Base-by-base conservation (phyloP, 2,797 vertebrate genomes). In the Aotus griseimembra region DNA sequence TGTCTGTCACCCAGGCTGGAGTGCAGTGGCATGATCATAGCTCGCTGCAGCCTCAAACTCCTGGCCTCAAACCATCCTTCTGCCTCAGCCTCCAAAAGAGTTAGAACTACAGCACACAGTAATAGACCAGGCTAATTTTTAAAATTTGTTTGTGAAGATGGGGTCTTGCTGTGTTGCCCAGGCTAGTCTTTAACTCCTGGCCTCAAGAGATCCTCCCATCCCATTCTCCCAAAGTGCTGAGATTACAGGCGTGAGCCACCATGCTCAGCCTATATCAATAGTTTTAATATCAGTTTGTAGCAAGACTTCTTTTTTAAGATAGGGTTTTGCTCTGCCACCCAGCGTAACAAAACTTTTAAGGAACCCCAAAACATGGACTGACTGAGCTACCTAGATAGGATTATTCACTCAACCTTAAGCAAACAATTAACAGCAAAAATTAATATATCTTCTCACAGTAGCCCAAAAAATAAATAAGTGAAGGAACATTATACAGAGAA, bases 391-490 rank as follows among this genome's bases (percentile, higher is more conserved):
- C 61, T 67, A 44, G 4, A 64, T 57, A 88, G 28, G 57, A 79
- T 10, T 41, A 67, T 77, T 94, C 48, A 48, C 8, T 10, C 48
- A 82, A 77, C 4, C 13, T 94, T 94, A 84, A 89, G 6, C 50
- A 91, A 97, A 91, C 41, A 77, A 76, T 64, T 83, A 79, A 93
- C 44, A 95, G 30, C 28, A 94, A 94, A 79, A 95, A 55, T 85
- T 91, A 79, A 39, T 67, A 82, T 30, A 61, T 85, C 41, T 91
- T 97, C 52, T 82, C 72, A 50, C 14, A 28, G 39, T 1, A 88
- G 20, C 33, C 39, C 41, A 1, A 30, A 67, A 75, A 88, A 30
- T 81, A 93, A 88, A 83, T 55, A 88, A 89, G 15, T 36, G 67
- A 92, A 77, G 33, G 3, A 50, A 90, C 4, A 58, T 67, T 67